Evolutionary conservation across 2,113 vertebrate species (phyloP).

Genomic region (Thamnophis sirtalis): DNA sequence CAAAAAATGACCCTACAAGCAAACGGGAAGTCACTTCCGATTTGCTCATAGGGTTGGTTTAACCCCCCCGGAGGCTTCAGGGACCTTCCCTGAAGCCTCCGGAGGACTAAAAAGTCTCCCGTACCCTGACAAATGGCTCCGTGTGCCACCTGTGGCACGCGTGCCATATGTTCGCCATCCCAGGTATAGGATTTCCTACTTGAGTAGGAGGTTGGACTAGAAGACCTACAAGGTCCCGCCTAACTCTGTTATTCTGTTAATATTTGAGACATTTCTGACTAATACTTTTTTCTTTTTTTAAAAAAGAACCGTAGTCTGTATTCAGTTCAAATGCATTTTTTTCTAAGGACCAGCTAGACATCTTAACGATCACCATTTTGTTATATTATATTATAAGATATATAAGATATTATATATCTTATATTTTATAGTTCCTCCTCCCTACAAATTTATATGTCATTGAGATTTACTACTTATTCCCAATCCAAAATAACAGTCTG

Average conservation of each 20-base stretch:
- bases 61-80: too few relatives aligned
- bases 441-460: neutral
- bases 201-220: neutral
- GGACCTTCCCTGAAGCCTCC: too few relatives aligned
- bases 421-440: slow-evolving; percentile 14
- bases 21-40: too few relatives aligned
- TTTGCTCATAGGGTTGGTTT: too few relatives aligned
- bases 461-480: neutral
- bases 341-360: neutral
- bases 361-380: neutral
- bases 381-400: too few relatives aligned
- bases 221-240: neutral
- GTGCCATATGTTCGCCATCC: too few relatives aligned
- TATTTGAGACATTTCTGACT: slow-evolving; percentile 8
- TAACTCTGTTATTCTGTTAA: neutral
- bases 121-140: too few relatives aligned
- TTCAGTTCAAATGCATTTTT: slow-evolving; percentile 22
- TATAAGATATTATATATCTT: neutral
- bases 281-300: slow-evolving; percentile 1
- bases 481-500: neutral
- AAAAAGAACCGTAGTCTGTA: neutral
- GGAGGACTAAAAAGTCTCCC: too few relatives aligned
- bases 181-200: neutral
- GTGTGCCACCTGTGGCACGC: too few relatives aligned
- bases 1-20: too few relatives aligned